Evolutionary conservation across 2,113 vertebrate genomes (phyloP).

Genomic region (Lophura nycthemera): DNA sequence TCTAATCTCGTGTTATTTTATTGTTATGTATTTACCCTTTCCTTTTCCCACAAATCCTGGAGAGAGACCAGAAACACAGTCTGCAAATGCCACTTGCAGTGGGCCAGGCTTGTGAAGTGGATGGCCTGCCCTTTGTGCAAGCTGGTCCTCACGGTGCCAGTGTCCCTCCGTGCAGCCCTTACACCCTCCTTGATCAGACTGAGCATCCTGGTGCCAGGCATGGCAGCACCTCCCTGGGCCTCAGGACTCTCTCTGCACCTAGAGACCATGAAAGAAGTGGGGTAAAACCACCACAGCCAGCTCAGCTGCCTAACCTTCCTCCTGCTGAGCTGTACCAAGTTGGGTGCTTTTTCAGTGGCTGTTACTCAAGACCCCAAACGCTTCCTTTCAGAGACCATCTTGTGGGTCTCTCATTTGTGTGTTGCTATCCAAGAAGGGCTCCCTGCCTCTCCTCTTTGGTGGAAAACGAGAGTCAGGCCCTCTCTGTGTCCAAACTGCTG

Average conservation of each 20-base stretch:
- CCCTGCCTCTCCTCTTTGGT: background rate
- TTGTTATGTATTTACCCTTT: conserved; percentile 44
- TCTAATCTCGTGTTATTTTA: background rate
- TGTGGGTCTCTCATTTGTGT: conserved; percentile 6
- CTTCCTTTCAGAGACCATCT: background rate
- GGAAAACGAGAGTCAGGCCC: background rate
- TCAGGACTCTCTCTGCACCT: background rate
- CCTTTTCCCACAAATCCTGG: background rate
- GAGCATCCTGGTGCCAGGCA: background rate
- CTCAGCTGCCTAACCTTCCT: background rate
- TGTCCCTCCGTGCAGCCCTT: background rate
- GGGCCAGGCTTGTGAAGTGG: background rate
- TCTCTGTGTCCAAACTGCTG: background rate
- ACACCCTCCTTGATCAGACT: background rate
- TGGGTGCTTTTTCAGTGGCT: background rate
- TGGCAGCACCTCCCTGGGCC: background rate
- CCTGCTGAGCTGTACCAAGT: background rate
- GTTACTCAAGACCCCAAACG: background rate
- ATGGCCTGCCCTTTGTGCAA: background rate
- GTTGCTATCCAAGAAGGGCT: background rate
- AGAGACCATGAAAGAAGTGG: background rate
- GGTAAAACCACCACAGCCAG: background rate
- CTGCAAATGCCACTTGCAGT: background rate
- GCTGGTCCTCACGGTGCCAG: background rate
- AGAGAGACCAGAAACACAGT: rapidly evolving